Percentiles rank a stretch among this genome's conserved stretches.
These are phyloP conservation scores for Cichlasoma orientale DNA, from an alignment of 2,797 vertebrate species.

Conservation along the genomic window DNA sequence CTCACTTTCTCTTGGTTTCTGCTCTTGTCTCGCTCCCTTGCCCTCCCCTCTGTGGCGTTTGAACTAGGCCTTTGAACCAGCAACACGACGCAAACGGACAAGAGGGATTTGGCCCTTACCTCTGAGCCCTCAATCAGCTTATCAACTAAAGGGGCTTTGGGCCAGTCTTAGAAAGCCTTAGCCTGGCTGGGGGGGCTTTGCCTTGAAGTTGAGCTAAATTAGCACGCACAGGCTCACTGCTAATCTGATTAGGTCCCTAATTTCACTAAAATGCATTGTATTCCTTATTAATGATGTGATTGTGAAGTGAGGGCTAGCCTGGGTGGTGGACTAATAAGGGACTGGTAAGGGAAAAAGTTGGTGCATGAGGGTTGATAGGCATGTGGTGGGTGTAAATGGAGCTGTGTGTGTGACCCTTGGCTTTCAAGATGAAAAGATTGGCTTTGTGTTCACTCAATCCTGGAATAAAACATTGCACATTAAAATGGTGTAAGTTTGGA, in stretches of 20 bases:
- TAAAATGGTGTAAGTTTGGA: constrained; percentile 31
- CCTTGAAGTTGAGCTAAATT: constrained; percentile 85
- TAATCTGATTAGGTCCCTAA: constrained; percentile 81
- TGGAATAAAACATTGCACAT: constrained; percentile 48
- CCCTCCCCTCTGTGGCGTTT: constrained; percentile 63
- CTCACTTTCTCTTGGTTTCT: constrained; percentile 21
- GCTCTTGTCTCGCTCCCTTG: constrained; percentile 28
- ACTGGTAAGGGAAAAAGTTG: constrained; percentile 24
- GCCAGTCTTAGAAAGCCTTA: constrained; percentile 71
- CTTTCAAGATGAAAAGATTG: constrained; percentile 50
- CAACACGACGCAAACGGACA: constrained; percentile 77
- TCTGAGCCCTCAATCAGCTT: constrained; percentile 79
- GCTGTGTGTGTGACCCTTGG: constrained; percentile 48
- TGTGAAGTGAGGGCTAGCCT: constrained; percentile 69
- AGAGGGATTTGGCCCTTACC: constrained; percentile 77
- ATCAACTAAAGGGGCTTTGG: constrained; percentile 74
- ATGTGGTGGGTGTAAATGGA: constrained; percentile 54
- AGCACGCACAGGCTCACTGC: constrained; percentile 80
- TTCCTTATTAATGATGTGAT: constrained; percentile 84
- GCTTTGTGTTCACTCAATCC: constrained; percentile 34
- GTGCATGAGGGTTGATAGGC: constrained; percentile 46
- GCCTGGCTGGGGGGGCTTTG: constrained; percentile 71
- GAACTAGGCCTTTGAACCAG: constrained; percentile 81
- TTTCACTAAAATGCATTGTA: constrained; percentile 83
- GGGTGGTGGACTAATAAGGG: constrained; percentile 67